Conservation (phyloP, 2,797 vertebrate species). For the Catharus ustulatus region DNA sequence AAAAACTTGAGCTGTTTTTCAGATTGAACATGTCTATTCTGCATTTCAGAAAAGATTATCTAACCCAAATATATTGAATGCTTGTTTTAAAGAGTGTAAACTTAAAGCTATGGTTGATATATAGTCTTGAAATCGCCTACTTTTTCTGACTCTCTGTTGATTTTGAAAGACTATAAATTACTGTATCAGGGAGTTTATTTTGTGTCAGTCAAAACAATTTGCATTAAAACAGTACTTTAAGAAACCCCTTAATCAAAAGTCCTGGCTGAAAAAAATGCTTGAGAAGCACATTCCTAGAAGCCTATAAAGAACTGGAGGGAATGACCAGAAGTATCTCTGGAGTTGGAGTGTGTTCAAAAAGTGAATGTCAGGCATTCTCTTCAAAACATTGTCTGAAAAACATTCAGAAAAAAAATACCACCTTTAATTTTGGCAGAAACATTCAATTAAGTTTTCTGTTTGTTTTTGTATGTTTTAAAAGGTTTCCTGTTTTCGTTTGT, state of each 20-base stretch:
- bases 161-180: neutral
- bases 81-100: neutral
- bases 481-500: neutral
- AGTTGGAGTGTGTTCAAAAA: neutral
- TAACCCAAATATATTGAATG: neutral
- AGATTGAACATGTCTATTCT: neutral
- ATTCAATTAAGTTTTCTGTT: neutral
- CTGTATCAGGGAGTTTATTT: neutral
- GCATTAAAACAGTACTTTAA: neutral
- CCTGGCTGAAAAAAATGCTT: neutral
- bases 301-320: neutral
- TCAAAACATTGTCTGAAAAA: neutral
- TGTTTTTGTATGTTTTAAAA: neutral
- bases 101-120: neutral
- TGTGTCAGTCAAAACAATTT: neutral
- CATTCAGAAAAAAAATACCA: neutral
- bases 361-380: neutral
- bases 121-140: neutral
- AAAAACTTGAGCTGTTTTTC: neutral
- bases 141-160: neutral
- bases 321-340: neutral
- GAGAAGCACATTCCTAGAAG: neutral
- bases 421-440: neutral
- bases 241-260: neutral
- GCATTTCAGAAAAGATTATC: neutral